These are phyloP conservation scores for Oreonectes daqikongensis DNA, from an alignment of 2,797 vertebrate genomes.

Conservation along the genomic window DNA sequence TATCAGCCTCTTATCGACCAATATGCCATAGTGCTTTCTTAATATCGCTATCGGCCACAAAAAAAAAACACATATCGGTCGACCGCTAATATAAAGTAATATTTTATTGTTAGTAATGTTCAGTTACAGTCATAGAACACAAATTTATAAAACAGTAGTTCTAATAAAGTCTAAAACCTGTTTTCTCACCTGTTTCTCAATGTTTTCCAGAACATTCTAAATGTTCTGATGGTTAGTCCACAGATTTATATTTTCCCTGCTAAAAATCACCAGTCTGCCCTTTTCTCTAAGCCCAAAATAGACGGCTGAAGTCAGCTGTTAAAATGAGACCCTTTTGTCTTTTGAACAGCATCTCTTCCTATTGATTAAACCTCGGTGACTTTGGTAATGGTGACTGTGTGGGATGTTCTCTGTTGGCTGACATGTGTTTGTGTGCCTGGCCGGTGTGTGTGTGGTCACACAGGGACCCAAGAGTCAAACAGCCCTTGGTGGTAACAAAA, in stretches of 20 bases:
- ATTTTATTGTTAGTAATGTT: too few relatives aligned
- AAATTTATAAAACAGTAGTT: too few relatives aligned
- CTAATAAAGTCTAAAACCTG: background rate
- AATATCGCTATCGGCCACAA: too few relatives aligned
- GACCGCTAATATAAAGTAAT: too few relatives aligned
- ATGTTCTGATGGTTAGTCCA: slow-evolving; percentile 28
- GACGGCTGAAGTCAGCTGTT: slow-evolving; percentile 57
- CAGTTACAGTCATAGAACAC: too few relatives aligned
- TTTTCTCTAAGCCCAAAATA: slow-evolving; percentile 48
- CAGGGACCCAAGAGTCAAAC: background rate
- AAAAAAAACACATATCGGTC: too few relatives aligned
- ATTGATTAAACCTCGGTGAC: slow-evolving; percentile 56
- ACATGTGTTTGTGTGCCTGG: background rate
- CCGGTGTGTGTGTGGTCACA: slow-evolving; percentile 1
- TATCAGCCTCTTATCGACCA: too few relatives aligned
- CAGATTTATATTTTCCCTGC: slow-evolving; percentile 27
- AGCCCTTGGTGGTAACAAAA: slow-evolving; percentile 4
- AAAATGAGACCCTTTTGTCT: slow-evolving; percentile 46
- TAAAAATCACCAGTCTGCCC: slow-evolving; percentile 42
- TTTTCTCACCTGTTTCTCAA: slow-evolving; percentile 16
- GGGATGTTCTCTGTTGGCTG: background rate
- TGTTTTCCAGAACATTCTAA: slow-evolving; percentile 17
- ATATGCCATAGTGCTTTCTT: too few relatives aligned
- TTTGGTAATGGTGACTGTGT: slow-evolving; percentile 44
- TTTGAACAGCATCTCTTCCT: slow-evolving; percentile 49